phyloP scores from a whole-genome alignment of 2,113 vertebrate species.

The Orcinus orca region DNA sequence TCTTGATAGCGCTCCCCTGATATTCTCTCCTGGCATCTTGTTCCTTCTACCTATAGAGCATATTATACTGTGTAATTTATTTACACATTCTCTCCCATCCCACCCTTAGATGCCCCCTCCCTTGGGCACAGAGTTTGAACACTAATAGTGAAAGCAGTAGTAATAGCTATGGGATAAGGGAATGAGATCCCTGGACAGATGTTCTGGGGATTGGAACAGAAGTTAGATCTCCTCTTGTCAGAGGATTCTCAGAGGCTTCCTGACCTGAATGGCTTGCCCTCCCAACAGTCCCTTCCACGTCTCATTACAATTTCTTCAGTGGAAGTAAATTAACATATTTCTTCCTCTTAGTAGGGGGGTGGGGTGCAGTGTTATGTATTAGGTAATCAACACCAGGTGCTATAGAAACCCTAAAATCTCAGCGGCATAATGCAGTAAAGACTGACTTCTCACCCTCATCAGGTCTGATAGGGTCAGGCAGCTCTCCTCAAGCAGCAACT shows the following conservation, averaged over 20 bases:
- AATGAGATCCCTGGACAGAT: background rate
- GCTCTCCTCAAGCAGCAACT: background rate
- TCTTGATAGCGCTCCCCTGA: background rate
- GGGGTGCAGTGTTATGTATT: background rate
- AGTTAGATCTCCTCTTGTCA: background rate
- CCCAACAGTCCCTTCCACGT: background rate
- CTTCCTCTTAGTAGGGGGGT: background rate
- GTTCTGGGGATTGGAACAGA: background rate
- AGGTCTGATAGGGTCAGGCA: background rate
- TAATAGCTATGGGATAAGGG: background rate
- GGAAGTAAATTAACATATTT: background rate
- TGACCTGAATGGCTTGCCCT: background rate
- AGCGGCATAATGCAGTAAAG: background rate
- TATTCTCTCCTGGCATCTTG: background rate
- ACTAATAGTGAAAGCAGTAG: background rate
- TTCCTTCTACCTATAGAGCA: background rate
- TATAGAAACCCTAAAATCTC: constrained; percentile 7
- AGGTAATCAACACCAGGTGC: constrained; percentile 19
- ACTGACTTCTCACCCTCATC: background rate
- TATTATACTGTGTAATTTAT: background rate
- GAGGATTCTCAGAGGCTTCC: background rate
- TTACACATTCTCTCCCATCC: background rate
- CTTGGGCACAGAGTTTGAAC: background rate
- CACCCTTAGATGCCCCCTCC: background rate
- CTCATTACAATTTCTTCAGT: background rate